Evolutionary conservation across 2,888 invertebrate genomes (phyloP).

Genomic region (Mamestra brassicae): DNA sequence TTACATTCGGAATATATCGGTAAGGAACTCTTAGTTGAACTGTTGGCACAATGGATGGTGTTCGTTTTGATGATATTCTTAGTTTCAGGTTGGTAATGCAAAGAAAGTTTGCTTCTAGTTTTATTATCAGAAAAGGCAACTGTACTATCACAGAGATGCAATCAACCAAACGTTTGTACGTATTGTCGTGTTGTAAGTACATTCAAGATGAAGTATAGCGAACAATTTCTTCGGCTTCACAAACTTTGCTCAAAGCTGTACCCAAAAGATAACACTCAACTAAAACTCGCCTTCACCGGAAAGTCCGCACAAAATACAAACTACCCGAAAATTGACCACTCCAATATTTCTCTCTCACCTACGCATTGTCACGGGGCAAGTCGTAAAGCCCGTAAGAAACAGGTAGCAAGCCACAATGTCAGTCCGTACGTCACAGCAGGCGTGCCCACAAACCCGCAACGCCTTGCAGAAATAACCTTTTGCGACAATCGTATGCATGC

Average conservation of each 20-base stretch:
- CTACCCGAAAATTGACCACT: slow-evolving; percentile 55
- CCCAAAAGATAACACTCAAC: not conserved
- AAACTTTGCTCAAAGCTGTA: not conserved
- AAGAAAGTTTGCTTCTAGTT: slow-evolving; percentile 19
- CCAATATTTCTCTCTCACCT: slow-evolving; percentile 58
- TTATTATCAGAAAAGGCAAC: slow-evolving; percentile 1
- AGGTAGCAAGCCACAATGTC: slow-evolving; percentile 57
- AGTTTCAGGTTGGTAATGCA: slow-evolving; percentile 23
- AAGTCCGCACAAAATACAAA: slow-evolving; percentile 38
- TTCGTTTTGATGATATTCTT: slow-evolving; percentile 45
- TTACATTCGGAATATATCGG: slow-evolving; percentile 70
- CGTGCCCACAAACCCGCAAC: slow-evolving; percentile 65
- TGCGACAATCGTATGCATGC: slow-evolving; percentile 62
- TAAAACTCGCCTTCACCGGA: slow-evolving; percentile 12
- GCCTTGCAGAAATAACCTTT: slow-evolving; percentile 67
- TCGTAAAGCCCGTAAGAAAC: slow-evolving; percentile 59
- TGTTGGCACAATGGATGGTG: slow-evolving; percentile 53
- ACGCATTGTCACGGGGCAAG: slow-evolving; percentile 52
- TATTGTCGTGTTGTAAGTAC: not conserved
- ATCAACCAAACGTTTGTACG: not conserved
- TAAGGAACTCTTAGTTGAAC: slow-evolving; percentile 53
- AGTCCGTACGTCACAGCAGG: slow-evolving; percentile 62
- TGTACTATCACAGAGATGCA: not conserved
- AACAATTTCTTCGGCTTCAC: not conserved
- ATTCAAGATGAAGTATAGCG: too few relatives aligned